These are phyloP conservation scores for Pristionchus arcanus DNA, from an alignment of 2,888 invertebrate genomes.

Conservation along the genomic window DNA sequence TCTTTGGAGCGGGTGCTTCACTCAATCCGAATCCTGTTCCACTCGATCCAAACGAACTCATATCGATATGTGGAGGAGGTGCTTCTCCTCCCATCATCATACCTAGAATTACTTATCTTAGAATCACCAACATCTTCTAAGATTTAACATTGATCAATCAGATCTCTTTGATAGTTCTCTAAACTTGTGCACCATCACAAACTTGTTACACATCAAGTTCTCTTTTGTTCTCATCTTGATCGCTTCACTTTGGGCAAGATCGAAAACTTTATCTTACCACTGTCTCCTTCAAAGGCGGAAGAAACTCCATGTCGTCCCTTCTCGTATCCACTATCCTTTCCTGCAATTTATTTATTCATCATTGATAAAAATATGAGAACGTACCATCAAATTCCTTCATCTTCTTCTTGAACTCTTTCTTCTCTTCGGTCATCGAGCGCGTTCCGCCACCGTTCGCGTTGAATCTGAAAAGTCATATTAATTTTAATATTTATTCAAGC, in stretches of 20 bases:
- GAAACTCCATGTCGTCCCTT: constrained; percentile 65
- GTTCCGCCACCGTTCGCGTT: background rate
- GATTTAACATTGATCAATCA: background rate
- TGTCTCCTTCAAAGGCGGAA: constrained; percentile 65
- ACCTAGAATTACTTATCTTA: constrained; percentile 18
- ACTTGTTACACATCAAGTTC: constrained; percentile 2
- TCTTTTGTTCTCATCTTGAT: background rate
- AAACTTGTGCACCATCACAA: background rate
- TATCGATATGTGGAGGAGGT: constrained; percentile 27
- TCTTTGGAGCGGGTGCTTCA: background rate
- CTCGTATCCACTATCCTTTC: constrained; percentile 65
- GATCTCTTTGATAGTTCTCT: background rate
- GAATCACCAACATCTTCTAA: background rate
- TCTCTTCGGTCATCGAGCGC: constrained; percentile 46
- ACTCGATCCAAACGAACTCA: constrained; percentile 2
- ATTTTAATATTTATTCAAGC: too few relatives aligned
- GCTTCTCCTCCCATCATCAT: constrained; percentile 37
- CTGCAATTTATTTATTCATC: constrained; percentile 5
- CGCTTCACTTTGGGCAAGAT: background rate
- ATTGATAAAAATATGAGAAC: background rate
- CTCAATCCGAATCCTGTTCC: constrained; percentile 42
- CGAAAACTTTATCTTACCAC: constrained; percentile 58
- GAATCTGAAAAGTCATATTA: background rate
- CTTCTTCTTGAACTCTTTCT: constrained; percentile 54
- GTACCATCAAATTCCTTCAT: constrained; percentile 51